These are phyloP conservation scores for Bryconaethiops microstoma DNA, from an alignment of 2,797 vertebrate species.

Conservation along the genomic window DNA sequence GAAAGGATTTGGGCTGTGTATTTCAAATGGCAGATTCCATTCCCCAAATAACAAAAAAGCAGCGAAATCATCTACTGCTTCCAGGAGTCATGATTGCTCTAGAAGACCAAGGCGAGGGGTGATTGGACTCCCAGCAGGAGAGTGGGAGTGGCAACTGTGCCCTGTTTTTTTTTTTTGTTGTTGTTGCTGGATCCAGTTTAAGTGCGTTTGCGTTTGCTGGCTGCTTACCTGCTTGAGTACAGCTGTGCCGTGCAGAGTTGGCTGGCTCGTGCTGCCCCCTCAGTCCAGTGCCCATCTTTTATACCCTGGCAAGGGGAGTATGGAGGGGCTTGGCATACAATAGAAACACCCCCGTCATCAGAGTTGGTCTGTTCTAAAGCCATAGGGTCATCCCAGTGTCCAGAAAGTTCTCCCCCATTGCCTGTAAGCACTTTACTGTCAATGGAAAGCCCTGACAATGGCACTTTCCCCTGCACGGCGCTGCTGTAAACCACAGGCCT, in stretches of 20 bases:
- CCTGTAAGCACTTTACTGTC: constrained; percentile 85
- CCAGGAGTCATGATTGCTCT: constrained; percentile 2
- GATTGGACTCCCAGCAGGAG: constrained; percentile 8
- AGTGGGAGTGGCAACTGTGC: constrained; percentile 5
- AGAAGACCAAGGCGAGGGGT: not conserved
- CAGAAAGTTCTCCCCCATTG: constrained; percentile 75
- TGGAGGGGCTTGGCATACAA: constrained; percentile 78
- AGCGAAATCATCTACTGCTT: constrained; percentile 17
- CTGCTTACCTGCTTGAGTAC: constrained; percentile 88
- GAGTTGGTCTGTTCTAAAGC: constrained; percentile 73
- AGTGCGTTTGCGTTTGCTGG: constrained; percentile 59
- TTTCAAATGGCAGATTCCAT: constrained; percentile 8
- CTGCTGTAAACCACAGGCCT: constrained; percentile 55
- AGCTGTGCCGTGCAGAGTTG: constrained; percentile 79
- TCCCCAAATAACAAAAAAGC: not conserved
- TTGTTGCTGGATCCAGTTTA: constrained; percentile 31
- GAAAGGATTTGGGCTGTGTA: constrained; percentile 2
- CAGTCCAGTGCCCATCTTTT: constrained; percentile 76
- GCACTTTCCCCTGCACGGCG: constrained; percentile 63
- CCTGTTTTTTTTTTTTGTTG: not conserved
- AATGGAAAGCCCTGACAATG: constrained; percentile 81
- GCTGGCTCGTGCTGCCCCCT: constrained; percentile 76
- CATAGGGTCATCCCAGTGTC: constrained; percentile 76
- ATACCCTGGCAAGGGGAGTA: constrained; percentile 91
- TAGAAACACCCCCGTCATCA: constrained; percentile 88